Evolutionary conservation across 1,140 invertebrate species (phyloP), one percentile per base, ranked within the genome.

Genomic region (Augochlora pura): DNA sequence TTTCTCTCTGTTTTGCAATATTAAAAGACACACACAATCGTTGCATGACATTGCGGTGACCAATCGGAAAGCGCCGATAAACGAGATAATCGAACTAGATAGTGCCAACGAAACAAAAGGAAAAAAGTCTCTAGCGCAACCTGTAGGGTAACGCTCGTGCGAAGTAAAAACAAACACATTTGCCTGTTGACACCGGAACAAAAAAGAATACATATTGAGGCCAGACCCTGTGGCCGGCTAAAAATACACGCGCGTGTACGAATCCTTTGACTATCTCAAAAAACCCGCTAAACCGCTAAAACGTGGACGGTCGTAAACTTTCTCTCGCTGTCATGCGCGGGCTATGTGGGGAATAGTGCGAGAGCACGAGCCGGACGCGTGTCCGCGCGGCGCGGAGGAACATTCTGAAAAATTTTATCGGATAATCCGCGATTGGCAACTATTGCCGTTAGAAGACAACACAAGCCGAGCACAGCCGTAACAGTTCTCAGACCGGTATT

Each of bases 321-420:
- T 57, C 59, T 62, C 49, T 1, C 14, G 5, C 3, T 0, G 49
- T n/a, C 21, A 21, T 23, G 27, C 16, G 39, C 39, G 2, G n/a
- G 3, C 7, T 8, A 16, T 3, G 18, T 14, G 25, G 3, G 27
- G 6, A 18, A 32, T 32, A 32, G 32, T 32, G 32, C 32, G 32
- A 4, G 60, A 38, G 18, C 77, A 84, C 62, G 76, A 71, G n/a
- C 23, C 27, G 32, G 52, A 7, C 70, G 80, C 83, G 71, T 71
- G 70, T 21, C 6, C n/a, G 46, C 21, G 6, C 32, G 4, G 32
- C 32, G 32, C 32, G 14, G 12, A 54, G 27, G 21, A 65, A 18
- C 68, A 12, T 59, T 38, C 49, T 46, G 27, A 57, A 77, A 71
- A 54, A 54, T 64, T n/a, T 72, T 65, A 72, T 72, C 69, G 5